Conservation (phyloP, 1,140 invertebrate species). For the Lasioglossum baleicum region DNA sequence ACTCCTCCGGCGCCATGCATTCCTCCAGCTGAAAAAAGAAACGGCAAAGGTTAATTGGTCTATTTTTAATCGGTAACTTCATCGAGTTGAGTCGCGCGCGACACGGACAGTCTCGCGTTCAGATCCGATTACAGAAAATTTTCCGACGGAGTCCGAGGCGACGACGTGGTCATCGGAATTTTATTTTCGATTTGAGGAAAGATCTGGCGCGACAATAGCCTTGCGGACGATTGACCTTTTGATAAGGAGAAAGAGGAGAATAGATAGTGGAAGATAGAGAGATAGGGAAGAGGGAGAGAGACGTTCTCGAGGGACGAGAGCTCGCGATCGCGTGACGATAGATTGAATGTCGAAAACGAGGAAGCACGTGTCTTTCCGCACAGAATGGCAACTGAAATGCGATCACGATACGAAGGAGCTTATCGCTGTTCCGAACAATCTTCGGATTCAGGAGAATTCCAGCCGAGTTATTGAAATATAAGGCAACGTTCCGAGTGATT, state of each 20-base stretch:
- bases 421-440: not conserved
- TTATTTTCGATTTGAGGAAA: not conserved
- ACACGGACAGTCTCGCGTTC: not conserved
- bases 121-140: conserved; percentile 28
- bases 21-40: conserved; percentile 46
- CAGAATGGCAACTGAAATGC: not conserved
- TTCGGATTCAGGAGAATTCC: not conserved
- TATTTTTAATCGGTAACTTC: not conserved
- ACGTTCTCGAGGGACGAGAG: not conserved
- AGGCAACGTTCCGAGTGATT: too few species aligned
- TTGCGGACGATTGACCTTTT: not conserved
- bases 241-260: not conserved
- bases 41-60: conserved; percentile 13
- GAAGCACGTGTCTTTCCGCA: conserved; percentile 3
- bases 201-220: not conserved
- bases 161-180: conserved; percentile 16
- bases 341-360: conserved; percentile 14
- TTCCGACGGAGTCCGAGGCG: not conserved
- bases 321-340: conserved; percentile 11
- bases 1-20: conserved; percentile 31
- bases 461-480: not conserved
- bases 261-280: not conserved
- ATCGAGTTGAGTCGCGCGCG: conserved; percentile 9
- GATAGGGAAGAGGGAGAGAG: not conserved
- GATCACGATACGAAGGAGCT: not conserved